Evolutionary conservation across 1,140 invertebrate species (phyloP).

Genomic region (Cherax quadricarinatus): DNA sequence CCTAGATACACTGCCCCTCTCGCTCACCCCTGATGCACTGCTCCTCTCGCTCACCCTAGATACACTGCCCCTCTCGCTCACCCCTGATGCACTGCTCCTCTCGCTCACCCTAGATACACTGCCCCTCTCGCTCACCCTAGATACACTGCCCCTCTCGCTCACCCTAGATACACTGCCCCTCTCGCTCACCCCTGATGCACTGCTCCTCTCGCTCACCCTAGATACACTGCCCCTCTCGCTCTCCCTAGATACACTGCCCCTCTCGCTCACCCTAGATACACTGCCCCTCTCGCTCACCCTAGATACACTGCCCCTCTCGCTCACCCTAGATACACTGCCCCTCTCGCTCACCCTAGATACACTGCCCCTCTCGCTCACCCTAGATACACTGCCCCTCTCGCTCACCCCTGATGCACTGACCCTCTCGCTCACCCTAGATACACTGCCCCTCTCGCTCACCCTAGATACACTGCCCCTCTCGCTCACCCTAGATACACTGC

Average conservation of each 20-base stretch:
- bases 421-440: neutral
- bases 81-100: neutral
- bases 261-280: neutral
- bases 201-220: neutral
- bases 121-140: neutral
- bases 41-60: neutral
- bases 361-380: neutral
- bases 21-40: neutral
- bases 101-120: neutral
- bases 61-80: neutral
- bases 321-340: neutral
- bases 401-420: neutral
- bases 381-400: neutral
- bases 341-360: neutral
- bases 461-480: neutral
- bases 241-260: neutral
- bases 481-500: neutral
- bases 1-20: neutral
- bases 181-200: neutral
- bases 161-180: neutral
- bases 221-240: neutral
- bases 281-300: neutral
- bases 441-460: neutral
- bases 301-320: neutral
- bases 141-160: neutral